Conservation (phyloP, 2,888 invertebrate species). For the Melanotus villosus region DNA sequence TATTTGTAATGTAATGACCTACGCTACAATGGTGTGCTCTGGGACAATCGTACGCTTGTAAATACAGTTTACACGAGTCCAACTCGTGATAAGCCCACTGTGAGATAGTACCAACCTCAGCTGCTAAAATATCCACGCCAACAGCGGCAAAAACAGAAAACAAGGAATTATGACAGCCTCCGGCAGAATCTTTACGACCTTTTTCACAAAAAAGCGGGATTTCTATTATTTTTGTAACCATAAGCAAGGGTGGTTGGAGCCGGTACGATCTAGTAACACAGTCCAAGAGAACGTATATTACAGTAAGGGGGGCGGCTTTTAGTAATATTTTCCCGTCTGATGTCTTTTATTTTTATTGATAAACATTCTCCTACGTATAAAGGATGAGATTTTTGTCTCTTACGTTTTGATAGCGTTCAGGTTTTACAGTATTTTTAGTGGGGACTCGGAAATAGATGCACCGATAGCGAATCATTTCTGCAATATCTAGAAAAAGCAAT, state of each 20-base stretch:
- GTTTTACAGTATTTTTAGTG: too few species aligned
- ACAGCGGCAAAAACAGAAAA: constrained; percentile 4
- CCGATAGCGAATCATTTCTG: too few species aligned
- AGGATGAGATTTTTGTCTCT: too few species aligned
- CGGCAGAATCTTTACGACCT: constrained; percentile 1
- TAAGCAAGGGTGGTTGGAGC: constrained; percentile 1
- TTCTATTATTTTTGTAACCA: constrained; percentile 13
- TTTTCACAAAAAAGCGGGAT: constrained; percentile 3
- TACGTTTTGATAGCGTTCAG: too few species aligned
- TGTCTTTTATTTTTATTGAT: background rate
- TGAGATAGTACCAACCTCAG: background rate
- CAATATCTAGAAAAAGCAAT: too few species aligned
- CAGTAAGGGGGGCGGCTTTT: background rate
- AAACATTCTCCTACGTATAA: background rate
- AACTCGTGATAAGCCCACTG: background rate
- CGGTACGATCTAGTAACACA: background rate
- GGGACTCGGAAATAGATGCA: too few species aligned
- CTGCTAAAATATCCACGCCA: background rate
- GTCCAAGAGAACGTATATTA: background rate
- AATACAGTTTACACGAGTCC: constrained; percentile 20
- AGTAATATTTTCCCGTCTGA: background rate
- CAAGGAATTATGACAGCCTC: constrained; percentile 9
- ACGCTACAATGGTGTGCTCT: constrained; percentile 15
- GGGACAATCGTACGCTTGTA: constrained; percentile 20
- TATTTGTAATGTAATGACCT: constrained; percentile 34